Evolutionary conservation across 2,888 invertebrate species (phyloP), one percentile per base, ranked within the genome.

Genomic region (Sminthurides aquaticus): DNA sequence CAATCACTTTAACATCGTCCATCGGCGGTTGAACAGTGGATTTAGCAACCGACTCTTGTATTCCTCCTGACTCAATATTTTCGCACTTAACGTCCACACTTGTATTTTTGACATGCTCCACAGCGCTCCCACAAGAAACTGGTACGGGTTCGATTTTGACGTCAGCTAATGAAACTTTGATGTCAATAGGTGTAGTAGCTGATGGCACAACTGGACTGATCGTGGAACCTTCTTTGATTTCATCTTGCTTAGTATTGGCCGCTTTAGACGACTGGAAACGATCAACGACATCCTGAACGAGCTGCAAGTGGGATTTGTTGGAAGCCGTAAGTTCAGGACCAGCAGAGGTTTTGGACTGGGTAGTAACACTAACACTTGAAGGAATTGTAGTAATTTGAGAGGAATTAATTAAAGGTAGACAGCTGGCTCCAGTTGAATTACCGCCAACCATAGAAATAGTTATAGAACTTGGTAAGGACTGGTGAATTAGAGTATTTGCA

Each of bases 201-300:
- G n/a, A n/a, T n/a, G n/a, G n/a, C n/a, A n/a, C n/a, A n/a, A n/a
- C n/a, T n/a, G n/a, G n/a, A n/a, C n/a, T n/a, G n/a, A n/a, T n/a
- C n/a, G n/a, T n/a, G n/a, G n/a, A n/a, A n/a, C n/a, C n/a, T n/a
- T n/a, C n/a, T n/a, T n/a, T n/a, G n/a, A n/a, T n/a, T n/a, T n/a
- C n/a, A n/a, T n/a, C n/a, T n/a, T n/a, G n/a, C n/a, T n/a, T n/a
- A n/a, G n/a, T n/a, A n/a, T n/a, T n/a, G n/a, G n/a, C n/a, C n/a
- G n/a, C n/a, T 58, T 64, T 67, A 24, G 22, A 24, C 3, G 60
- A 29, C 57, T 74, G 71, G 57, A 74, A 71, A 54, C 74, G 69
- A 67, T 73, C 66, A 18, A 73, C 66, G 26, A 73, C 71, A 64
- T 72, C 74, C 52, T 74, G 71, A 15, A 73, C 73, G 20, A 72